Percentiles rank a stretch among this genome's conserved stretches.
phyloP scores from a whole-genome alignment of 2,797 vertebrate species.

The Brachyalestes nurse region DNA sequence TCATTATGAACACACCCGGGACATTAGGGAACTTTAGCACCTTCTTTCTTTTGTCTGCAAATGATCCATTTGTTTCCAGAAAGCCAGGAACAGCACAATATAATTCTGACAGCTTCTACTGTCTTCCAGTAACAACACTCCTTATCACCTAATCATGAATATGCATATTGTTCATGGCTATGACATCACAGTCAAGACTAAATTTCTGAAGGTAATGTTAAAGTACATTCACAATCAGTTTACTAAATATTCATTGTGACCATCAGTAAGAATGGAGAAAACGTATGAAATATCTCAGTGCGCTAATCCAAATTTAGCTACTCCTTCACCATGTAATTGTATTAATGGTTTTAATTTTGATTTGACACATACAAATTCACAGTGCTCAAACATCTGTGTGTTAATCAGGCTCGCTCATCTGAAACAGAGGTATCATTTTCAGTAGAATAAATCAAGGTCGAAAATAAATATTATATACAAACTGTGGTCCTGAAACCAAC shows the following conservation, averaged over 20 bases:
- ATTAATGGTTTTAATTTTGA: not conserved
- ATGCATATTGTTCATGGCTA: too few relatives aligned
- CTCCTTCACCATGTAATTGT: not conserved
- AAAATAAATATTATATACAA: not conserved
- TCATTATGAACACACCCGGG: too few relatives aligned
- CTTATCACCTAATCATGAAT: not conserved
- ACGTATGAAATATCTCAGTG: not conserved
- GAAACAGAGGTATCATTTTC: not conserved
- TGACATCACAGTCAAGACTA: too few relatives aligned
- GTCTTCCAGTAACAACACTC: not conserved
- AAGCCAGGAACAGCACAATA: not conserved
- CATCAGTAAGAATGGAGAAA: too few relatives aligned
- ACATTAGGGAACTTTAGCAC: not conserved
- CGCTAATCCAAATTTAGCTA: not conserved
- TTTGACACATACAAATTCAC: too few relatives aligned
- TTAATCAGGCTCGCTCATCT: not conserved
- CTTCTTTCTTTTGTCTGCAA: not conserved
- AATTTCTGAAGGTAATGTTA: too few relatives aligned
- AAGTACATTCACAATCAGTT: too few relatives aligned
- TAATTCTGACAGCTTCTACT: not conserved
- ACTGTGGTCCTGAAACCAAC: not conserved
- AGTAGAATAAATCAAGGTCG: not conserved
- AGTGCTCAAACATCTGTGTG: not conserved
- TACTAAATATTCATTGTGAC: too few relatives aligned
- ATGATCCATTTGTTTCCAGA: not conserved